Evolutionary conservation across 2,113 vertebrate species (phyloP).

Genomic region (Anolis sagrei): DNA sequence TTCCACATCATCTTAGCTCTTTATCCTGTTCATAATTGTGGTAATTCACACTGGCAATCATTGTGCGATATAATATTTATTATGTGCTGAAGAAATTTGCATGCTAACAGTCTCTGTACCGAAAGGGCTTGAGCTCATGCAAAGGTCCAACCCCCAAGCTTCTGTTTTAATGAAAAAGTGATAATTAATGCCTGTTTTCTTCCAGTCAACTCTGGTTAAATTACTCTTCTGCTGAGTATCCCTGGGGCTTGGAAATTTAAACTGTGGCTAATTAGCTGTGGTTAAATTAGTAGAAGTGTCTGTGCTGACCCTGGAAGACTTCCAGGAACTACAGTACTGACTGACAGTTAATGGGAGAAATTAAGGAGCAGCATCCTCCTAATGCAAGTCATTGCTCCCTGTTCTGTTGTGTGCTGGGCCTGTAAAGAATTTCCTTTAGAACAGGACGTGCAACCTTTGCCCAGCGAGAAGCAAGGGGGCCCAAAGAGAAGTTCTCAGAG

Average conservation of each 20-base stretch:
- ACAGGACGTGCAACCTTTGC: too few species aligned
- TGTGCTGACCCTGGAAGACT: too few species aligned
- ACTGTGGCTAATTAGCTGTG: too few species aligned
- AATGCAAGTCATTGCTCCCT: too few species aligned
- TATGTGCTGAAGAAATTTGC: not conserved
- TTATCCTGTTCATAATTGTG: not conserved
- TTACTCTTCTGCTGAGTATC: not conserved
- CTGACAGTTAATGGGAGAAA: too few species aligned
- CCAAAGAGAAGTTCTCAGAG: too few species aligned
- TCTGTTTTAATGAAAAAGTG: not conserved
- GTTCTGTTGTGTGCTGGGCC: too few species aligned
- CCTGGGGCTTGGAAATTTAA: not conserved
- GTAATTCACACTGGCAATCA: not conserved
- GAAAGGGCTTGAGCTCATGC: not conserved
- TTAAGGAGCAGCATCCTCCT: too few species aligned
- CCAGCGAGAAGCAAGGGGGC: too few species aligned
- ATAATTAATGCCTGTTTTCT: not conserved
- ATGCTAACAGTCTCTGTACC: not conserved
- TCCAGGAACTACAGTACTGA: too few species aligned
- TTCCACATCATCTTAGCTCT: not conserved
- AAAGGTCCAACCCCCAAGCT: not conserved
- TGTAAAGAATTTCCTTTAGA: too few species aligned
- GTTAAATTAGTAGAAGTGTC: too few species aligned
- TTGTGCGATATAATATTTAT: not conserved
- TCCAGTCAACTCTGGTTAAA: slow-evolving; percentile 12